Conservation (phyloP, 2,888 invertebrate genomes). For the Pyrochroa serraticornis region DNA sequence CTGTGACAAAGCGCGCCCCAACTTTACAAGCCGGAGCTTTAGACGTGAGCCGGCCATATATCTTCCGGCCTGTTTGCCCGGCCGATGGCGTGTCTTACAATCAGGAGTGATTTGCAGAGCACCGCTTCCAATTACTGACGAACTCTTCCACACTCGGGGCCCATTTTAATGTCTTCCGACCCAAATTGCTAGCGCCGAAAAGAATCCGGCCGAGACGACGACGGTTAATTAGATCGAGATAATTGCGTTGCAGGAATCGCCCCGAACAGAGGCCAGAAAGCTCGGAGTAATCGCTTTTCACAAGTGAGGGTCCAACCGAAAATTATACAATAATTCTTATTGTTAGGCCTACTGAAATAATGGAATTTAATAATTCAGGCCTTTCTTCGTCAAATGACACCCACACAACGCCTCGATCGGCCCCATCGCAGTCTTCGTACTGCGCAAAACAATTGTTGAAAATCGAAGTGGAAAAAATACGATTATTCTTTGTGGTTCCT, state of each 20-base stretch:
- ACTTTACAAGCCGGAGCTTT: slow-evolving; percentile 51
- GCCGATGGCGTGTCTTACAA: slow-evolving; percentile 51
- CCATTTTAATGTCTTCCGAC: slow-evolving; percentile 33
- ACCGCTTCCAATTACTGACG: slow-evolving; percentile 50
- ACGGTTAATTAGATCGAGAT: slow-evolving; percentile 9
- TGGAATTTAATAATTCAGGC: no score
- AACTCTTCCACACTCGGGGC: slow-evolving; percentile 43
- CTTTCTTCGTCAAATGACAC: no score
- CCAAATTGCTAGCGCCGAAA: slow-evolving; percentile 12
- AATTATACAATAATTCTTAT: not conserved
- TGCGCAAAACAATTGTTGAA: no score
- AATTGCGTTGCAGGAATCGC: slow-evolving; percentile 6
- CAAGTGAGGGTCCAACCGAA: not conserved
- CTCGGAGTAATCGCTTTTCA: not conserved
- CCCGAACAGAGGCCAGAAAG: not conserved
- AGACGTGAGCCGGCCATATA: slow-evolving; percentile 49
- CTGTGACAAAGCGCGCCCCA: slow-evolving; percentile 47
- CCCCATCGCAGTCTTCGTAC: no score
- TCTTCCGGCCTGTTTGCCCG: slow-evolving; percentile 50
- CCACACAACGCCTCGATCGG: no score
- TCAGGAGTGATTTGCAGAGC: slow-evolving; percentile 52
- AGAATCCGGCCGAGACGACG: slow-evolving; percentile 3
- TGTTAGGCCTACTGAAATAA: no score
- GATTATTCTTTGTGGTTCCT: no score
- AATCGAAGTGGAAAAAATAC: no score